phyloP scores from a whole-genome alignment of 2,113 vertebrate genomes.

The Theristicus caerulescens region DNA sequence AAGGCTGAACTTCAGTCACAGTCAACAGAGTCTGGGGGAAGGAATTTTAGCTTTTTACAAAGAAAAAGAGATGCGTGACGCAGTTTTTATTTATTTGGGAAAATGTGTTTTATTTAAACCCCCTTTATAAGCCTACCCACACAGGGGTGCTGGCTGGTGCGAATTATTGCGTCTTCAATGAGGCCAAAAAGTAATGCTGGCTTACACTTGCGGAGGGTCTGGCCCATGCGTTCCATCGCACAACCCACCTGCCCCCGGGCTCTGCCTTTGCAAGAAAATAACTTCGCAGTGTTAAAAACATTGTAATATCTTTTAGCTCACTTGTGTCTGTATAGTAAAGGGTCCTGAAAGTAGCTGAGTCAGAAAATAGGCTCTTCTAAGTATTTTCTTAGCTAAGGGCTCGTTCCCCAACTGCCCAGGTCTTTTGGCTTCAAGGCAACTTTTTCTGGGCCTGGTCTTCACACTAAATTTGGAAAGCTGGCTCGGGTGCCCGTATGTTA shows the following conservation, averaged over 20 bases:
- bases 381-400: not conserved
- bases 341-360: not conserved
- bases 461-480: not conserved
- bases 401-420: not conserved
- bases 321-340: not conserved
- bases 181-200: not conserved
- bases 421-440: not conserved
- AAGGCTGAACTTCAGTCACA: not conserved
- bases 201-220: not conserved
- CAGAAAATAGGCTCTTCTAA: not conserved
- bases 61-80: not conserved
- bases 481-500: not conserved
- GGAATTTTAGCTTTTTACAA: not conserved
- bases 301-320: not conserved
- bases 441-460: not conserved
- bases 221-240: fast-evolving
- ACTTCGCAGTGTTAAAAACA: not conserved
- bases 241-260: not conserved
- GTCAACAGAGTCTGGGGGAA: not conserved
- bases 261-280: not conserved
- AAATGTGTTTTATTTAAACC: not conserved
- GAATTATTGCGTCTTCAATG: not conserved
- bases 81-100: not conserved
- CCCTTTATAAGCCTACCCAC: not conserved
- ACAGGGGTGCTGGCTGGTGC: not conserved